A percentile compares a stretch with the other conserved stretches of the same genome.
These are phyloP conservation scores for Orius laevigatus DNA, from an alignment of 1,140 invertebrate species.

Conservation along the genomic window DNA sequence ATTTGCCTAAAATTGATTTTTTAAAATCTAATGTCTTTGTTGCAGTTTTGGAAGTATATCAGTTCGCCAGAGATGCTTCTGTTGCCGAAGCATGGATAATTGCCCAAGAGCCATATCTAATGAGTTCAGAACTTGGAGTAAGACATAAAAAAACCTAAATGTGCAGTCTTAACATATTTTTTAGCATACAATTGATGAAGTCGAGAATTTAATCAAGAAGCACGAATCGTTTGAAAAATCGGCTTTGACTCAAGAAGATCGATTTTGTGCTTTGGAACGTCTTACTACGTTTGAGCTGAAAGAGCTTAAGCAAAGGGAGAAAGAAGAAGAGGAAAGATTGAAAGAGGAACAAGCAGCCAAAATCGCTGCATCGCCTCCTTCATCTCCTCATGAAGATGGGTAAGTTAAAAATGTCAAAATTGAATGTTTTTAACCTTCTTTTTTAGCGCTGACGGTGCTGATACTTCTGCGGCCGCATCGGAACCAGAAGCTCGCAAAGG, in stretches of 20 bases:
- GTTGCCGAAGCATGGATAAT: slow-evolving; percentile 98
- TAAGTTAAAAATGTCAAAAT: slow-evolving; percentile 19
- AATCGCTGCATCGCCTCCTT: slow-evolving; percentile 34
- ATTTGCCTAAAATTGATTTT: too few relatives aligned
- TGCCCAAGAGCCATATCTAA: slow-evolving; percentile 95
- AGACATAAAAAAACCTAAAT: slow-evolving; percentile 24
- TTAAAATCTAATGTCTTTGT: slow-evolving; percentile 21
- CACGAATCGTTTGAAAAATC: slow-evolving; percentile 99
- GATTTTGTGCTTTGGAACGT: slow-evolving; percentile 92
- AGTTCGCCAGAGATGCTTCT: slow-evolving; percentile 96
- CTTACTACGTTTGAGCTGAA: slow-evolving; percentile 97
- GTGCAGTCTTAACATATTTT: too few relatives aligned
- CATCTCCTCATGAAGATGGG: slow-evolving; percentile 39
- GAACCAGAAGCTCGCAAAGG: slow-evolving; percentile 25
- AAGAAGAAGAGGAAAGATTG: slow-evolving; percentile 51
- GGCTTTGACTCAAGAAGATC: slow-evolving; percentile 93
- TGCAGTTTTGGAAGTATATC: slow-evolving; percentile 96
- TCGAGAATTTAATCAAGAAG: slow-evolving; percentile 98
- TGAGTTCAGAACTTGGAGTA: slow-evolving; percentile 86
- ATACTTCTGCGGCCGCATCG: slow-evolving; percentile 29
- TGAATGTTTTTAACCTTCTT: too few relatives aligned
- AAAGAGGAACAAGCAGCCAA: slow-evolving; percentile 58
- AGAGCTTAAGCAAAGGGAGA: slow-evolving; percentile 78
- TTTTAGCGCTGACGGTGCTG: slow-evolving; percentile 37
- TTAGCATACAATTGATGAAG: slow-evolving; percentile 91